A percentile compares a stretch with the other conserved stretches of the same genome.
Conservation (phyloP, 1,140 invertebrate species). For the Scaptomyza montana region DNA sequence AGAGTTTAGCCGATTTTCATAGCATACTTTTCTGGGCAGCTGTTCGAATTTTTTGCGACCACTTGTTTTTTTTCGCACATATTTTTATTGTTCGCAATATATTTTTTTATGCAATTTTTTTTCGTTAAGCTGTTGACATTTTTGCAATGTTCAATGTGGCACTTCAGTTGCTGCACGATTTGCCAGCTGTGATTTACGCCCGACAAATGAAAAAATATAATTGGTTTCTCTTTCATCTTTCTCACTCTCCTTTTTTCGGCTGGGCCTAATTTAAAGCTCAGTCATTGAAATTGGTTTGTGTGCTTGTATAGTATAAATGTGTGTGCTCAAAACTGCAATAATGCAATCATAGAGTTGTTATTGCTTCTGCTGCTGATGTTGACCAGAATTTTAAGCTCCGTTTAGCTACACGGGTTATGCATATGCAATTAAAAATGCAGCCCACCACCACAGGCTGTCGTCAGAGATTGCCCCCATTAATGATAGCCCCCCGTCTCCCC, state of each 20-base stretch:
- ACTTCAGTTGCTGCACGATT: constrained; percentile 59
- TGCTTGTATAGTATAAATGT: constrained; percentile 21
- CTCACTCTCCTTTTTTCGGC: background rate
- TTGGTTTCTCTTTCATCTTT: constrained; percentile 44
- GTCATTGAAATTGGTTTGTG: constrained; percentile 61
- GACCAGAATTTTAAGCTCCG: constrained; percentile 17
- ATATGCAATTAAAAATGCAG: constrained; percentile 65
- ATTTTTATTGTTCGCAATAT: constrained; percentile 33
- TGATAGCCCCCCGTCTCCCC: background rate
- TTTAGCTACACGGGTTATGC: constrained; percentile 52
- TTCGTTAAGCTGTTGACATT: constrained; percentile 20
- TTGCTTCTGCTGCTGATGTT: background rate
- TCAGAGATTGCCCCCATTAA: background rate
- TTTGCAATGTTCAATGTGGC: constrained; percentile 14
- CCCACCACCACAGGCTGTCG: constrained; percentile 22
- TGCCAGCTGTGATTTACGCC: constrained; percentile 63
- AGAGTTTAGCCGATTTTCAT: constrained; percentile 42
- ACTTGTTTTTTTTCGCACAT: constrained; percentile 40
- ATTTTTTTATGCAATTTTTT: constrained; percentile 17
- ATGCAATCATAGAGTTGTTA: constrained; percentile 20
- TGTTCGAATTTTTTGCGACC: constrained; percentile 13
- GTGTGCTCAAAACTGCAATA: constrained; percentile 34
- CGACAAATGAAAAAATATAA: constrained; percentile 71
- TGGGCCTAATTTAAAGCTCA: constrained; percentile 66
- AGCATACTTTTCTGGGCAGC: constrained; percentile 54